phyloP scores from a whole-genome alignment of 2,888 invertebrate genomes.

The Trichacis sp. region DNA sequence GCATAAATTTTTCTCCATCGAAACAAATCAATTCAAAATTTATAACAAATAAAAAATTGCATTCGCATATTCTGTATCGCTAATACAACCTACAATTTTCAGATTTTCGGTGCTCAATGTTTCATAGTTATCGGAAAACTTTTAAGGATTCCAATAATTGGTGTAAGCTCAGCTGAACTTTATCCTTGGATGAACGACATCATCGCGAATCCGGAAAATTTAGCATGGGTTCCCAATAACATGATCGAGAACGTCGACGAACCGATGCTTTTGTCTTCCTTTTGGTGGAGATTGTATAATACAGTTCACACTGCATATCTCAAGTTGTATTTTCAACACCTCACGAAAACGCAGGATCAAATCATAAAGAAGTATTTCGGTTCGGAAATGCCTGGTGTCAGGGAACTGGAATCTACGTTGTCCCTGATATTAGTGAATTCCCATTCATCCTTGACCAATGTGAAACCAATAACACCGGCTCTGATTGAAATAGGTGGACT shows the following conservation, averaged over 20 bases:
- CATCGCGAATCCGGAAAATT: constrained; percentile 54
- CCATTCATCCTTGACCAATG: constrained; percentile 69
- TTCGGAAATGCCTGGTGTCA: constrained; percentile 61
- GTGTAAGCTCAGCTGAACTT: constrained; percentile 45
- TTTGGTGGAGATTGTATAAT: constrained; percentile 54
- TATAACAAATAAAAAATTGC: too few relatives aligned
- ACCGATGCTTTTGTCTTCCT: constrained; percentile 43
- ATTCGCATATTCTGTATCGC: too few relatives aligned
- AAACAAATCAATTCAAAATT: not conserved
- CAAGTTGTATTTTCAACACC: constrained; percentile 45
- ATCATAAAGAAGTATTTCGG: constrained; percentile 50
- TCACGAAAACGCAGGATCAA: constrained; percentile 46
- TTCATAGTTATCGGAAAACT: constrained; percentile 52
- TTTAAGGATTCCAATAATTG: constrained; percentile 54
- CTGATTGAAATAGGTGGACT: constrained; percentile 72
- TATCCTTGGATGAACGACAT: constrained; percentile 55
- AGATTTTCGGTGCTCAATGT: constrained; percentile 57
- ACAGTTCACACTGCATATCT: constrained; percentile 24
- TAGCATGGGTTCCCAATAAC: constrained; percentile 49
- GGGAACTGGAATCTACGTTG: constrained; percentile 68
- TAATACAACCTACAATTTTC: constrained; percentile 21
- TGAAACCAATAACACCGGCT: constrained; percentile 68
- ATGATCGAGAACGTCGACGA: constrained; percentile 40
- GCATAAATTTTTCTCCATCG: too few relatives aligned
- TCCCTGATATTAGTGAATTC: constrained; percentile 71